These are phyloP conservation scores for Catharus minimus DNA, from an alignment of 2,113 vertebrate genomes.

Conservation along the genomic window DNA sequence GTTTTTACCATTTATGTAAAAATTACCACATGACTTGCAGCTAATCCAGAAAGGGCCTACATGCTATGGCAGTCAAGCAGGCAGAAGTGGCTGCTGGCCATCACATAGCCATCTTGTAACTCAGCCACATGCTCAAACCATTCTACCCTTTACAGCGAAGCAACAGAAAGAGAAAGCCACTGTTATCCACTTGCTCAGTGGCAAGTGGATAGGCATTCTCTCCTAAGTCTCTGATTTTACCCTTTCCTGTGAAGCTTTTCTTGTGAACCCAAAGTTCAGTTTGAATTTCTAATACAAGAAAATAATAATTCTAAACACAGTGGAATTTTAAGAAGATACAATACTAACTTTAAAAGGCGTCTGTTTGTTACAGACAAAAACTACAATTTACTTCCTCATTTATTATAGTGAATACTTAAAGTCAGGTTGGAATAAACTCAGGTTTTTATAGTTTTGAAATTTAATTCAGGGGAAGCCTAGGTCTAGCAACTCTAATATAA, in stretches of 20 bases:
- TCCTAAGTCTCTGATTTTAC: neutral
- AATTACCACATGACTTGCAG: neutral
- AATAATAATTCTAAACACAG: neutral
- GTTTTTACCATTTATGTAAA: neutral
- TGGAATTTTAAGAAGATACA: neutral
- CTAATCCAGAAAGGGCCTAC: neutral
- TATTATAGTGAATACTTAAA: neutral
- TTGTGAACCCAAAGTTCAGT: neutral
- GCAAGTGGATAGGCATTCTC: neutral
- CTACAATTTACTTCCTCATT: neutral
- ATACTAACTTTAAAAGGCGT: neutral
- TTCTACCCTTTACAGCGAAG: neutral
- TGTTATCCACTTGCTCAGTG: neutral
- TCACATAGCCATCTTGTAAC: neutral
- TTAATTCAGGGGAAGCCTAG: neutral
- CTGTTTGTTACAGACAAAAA: neutral
- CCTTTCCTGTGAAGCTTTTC: neutral
- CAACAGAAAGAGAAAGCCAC: neutral
- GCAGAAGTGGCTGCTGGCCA: neutral
- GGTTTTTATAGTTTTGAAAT: neutral
- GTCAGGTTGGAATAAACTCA: neutral
- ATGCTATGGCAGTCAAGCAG: neutral
- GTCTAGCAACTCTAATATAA: neutral
- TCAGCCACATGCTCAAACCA: neutral
- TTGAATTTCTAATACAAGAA: neutral